These are phyloP conservation scores for Drosophila pachea DNA, from an alignment of 1,140 invertebrate species.

Conservation along the genomic window DNA sequence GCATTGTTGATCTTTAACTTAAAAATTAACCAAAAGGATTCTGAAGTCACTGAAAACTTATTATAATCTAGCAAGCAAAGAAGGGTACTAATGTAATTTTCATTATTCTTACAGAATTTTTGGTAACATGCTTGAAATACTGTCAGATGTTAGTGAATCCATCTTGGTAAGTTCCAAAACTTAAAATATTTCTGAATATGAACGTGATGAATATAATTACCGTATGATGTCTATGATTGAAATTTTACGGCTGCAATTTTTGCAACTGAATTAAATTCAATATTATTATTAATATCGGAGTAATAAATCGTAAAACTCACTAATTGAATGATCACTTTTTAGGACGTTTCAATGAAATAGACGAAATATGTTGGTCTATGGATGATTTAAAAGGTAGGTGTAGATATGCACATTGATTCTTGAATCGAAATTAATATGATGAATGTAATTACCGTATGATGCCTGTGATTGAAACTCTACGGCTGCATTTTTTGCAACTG, in stretches of 20 bases:
- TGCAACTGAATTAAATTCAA: conserved; percentile 55
- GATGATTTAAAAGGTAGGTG: conserved; percentile 23
- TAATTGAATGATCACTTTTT: not conserved
- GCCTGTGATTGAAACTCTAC: conserved; percentile 59
- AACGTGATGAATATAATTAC: conserved; percentile 65
- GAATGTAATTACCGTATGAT: conserved; percentile 72
- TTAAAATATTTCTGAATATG: not conserved
- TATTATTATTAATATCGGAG: too few species aligned
- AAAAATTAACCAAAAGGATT: conserved; percentile 76
- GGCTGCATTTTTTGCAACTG: conserved; percentile 72
- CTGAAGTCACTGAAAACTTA: conserved; percentile 38
- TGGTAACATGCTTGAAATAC: not conserved
- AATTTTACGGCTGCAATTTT: conserved; percentile 66
- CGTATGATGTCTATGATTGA: conserved; percentile 63
- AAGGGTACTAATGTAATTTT: conserved; percentile 34
- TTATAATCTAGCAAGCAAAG: not conserved
- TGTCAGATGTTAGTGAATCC: too few species aligned
- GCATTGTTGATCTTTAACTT: conserved; percentile 68
- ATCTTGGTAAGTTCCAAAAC: conserved; percentile 3
- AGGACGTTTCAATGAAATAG: not conserved
- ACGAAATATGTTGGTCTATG: not conserved
- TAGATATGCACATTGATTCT: not conserved
- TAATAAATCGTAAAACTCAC: too few species aligned
- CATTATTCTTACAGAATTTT: conserved; percentile 4
- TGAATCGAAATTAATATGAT: conserved; percentile 33